Evolutionary conservation across 2,113 vertebrate genomes (phyloP).

Genomic region (Chaetodon auriga): DNA sequence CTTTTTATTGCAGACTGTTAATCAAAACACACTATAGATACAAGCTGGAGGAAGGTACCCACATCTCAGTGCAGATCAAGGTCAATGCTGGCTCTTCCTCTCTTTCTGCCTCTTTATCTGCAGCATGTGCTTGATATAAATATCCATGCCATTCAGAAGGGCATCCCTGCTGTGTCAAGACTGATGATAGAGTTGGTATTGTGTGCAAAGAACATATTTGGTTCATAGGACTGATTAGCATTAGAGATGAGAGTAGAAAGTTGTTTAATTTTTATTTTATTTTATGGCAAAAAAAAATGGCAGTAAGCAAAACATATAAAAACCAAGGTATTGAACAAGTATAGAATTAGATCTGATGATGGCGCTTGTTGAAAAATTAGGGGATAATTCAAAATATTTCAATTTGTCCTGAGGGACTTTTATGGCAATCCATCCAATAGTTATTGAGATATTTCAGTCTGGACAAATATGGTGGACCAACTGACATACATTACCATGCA

Average conservation of each 20-base stretch:
- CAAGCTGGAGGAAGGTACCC: conserved; percentile 15
- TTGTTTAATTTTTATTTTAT: neutral
- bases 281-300: neutral
- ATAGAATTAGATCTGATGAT: neutral
- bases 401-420: neutral
- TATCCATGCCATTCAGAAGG: conserved; percentile 30
- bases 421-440: neutral
- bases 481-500: neutral
- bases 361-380: neutral
- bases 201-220: neutral
- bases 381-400: neutral
- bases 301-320: neutral
- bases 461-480: neutral
- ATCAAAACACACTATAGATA: conserved; percentile 38
- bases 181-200: conserved; percentile 4
- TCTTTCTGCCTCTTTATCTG: conserved; percentile 45
- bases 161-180: conserved; percentile 17
- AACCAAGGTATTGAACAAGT: neutral
- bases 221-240: neutral
- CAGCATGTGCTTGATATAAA: conserved; percentile 45
- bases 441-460: neutral
- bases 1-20: conserved; percentile 37
- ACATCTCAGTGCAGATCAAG: conserved; percentile 35
- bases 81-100: conserved; percentile 21
- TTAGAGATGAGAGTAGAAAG: neutral